Percentiles rank a stretch among this genome's conserved stretches.
phyloP scores from a whole-genome alignment of 2,888 invertebrate species.

The Agonopterix arenella region DNA sequence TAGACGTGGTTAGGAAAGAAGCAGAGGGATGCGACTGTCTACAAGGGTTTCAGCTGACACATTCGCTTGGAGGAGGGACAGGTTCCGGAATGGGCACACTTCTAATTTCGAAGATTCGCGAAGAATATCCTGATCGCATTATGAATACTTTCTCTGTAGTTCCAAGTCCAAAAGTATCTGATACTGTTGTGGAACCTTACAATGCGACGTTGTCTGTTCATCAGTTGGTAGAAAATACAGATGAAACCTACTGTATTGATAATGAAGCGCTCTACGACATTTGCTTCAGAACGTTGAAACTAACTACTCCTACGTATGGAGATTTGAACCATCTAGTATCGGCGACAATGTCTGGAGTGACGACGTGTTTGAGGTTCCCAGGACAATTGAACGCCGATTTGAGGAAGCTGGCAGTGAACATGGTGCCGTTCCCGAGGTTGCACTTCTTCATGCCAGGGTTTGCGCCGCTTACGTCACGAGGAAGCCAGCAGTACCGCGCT shows the following conservation, averaged over 20 bases:
- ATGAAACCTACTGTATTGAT: conserved; percentile 82
- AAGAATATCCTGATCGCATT: conserved; percentile 85
- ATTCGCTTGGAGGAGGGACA: conserved; percentile 85
- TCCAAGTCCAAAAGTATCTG: conserved; percentile 85
- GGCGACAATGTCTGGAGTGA: conserved; percentile 63
- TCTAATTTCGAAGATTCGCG: conserved; percentile 82
- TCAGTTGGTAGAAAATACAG: conserved; percentile 83
- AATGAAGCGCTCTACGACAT: conserved; percentile 88
- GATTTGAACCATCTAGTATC: conserved; percentile 80
- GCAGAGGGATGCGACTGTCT: conserved; percentile 83
- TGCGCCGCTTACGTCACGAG: conserved; percentile 85
- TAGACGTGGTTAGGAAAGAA: conserved; percentile 77
- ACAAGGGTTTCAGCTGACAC: conserved; percentile 79
- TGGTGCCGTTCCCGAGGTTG: conserved; percentile 84
- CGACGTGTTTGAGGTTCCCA: conserved; percentile 61
- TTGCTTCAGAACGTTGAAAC: conserved; percentile 84
- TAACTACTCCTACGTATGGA: conserved; percentile 86
- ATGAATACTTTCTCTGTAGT: conserved; percentile 84
- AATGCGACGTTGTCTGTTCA: conserved; percentile 82
- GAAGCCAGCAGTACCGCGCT: conserved; percentile 91
- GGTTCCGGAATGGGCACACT: conserved; percentile 86
- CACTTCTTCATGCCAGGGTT: conserved; percentile 78
- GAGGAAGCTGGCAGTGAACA: conserved; percentile 59
- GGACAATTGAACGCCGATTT: conserved; percentile 84
- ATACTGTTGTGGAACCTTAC: conserved; percentile 81